Percentiles rank a stretch among this genome's conserved stretches.
These are phyloP conservation scores for Hemitrygon akajei DNA, from an alignment of 2,797 vertebrate species.

Conservation along the genomic window DNA sequence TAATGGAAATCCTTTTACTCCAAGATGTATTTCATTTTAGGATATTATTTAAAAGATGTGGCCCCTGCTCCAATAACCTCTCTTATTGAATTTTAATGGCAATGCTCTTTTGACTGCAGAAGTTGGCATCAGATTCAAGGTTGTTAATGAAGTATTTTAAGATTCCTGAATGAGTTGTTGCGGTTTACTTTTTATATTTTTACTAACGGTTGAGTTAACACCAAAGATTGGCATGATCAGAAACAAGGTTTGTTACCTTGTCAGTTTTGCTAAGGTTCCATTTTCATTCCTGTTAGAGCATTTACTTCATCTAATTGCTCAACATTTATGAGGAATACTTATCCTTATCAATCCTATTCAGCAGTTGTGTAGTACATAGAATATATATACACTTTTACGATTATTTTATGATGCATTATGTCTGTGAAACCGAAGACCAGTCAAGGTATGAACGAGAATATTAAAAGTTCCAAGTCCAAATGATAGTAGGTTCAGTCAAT, in stretches of 20 bases:
- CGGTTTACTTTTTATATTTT: not conserved
- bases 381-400: not conserved
- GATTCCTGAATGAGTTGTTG: not conserved
- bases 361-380: not conserved
- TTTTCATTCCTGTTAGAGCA: constrained; percentile 3
- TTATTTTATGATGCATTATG: constrained; percentile 7
- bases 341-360: not conserved
- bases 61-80: not conserved
- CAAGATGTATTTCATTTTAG: not conserved
- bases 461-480: constrained; percentile 5
- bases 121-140: not conserved
- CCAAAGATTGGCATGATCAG: not conserved
- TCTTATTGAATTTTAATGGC: not conserved
- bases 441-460: not conserved
- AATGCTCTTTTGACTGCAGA: not conserved
- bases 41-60: not conserved
- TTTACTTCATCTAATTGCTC: not conserved
- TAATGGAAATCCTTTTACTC: not conserved
- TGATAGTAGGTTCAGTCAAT: not conserved
- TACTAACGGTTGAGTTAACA: not conserved
- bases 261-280: not conserved
- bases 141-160: not conserved
- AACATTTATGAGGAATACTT: not conserved
- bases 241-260: not conserved
- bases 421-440: not conserved